Conservation (phyloP, 2,113 vertebrate genomes). For the Centropristis striata region DNA sequence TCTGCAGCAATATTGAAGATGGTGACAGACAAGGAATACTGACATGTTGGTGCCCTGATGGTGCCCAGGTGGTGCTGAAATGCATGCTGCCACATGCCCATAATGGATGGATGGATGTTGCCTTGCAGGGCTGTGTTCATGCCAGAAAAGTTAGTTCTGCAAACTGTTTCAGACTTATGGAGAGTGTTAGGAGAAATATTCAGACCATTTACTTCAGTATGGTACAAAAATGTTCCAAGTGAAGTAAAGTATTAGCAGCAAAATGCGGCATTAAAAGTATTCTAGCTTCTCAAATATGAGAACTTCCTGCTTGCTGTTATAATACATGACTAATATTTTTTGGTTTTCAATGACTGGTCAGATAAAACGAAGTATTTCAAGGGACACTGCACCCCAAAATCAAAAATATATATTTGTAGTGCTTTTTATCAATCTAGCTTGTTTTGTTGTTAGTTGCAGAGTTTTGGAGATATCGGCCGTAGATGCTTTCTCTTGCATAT, state of each 20-base stretch:
- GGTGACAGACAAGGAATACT: slow-evolving; percentile 71
- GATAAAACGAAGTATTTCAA: background rate
- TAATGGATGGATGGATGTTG: slow-evolving; percentile 27
- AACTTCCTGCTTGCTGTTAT: background rate
- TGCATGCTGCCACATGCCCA: slow-evolving; percentile 59
- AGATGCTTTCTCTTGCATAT: no score
- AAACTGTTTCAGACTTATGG: slow-evolving; percentile 11
- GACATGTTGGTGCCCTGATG: slow-evolving; percentile 69
- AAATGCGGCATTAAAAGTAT: background rate
- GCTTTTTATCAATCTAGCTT: no score
- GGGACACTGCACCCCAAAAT: no score
- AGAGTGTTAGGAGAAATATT: background rate
- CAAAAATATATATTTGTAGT: no score
- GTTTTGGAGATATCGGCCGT: no score
- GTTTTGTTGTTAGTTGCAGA: no score
- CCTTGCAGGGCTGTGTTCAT: background rate
- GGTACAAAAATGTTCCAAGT: background rate
- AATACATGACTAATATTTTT: background rate
- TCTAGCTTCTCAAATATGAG: background rate
- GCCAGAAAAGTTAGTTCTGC: slow-evolving; percentile 46
- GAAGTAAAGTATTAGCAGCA: no score
- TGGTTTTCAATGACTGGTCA: background rate
- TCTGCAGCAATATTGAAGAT: slow-evolving; percentile 69
- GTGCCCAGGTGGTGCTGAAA: slow-evolving; percentile 71
- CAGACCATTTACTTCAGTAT: background rate